phyloP scores from a whole-genome alignment of 1,140 invertebrate species.

The Ericerus pela region DNA sequence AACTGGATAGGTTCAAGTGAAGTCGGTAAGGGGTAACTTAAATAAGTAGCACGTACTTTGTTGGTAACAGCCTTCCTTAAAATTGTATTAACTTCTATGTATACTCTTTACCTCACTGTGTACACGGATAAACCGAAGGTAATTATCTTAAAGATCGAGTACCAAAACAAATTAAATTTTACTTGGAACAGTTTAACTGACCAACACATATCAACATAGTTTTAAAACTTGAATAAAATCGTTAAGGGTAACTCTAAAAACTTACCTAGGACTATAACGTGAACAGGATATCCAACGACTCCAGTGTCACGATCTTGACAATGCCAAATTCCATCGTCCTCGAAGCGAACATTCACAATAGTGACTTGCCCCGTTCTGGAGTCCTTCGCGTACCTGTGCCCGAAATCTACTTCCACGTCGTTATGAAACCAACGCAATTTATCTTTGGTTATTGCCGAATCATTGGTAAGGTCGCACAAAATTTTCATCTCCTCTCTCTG shows the following conservation, averaged over 20 bases:
- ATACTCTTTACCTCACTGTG: too few species aligned
- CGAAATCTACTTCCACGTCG: constrained; percentile 33
- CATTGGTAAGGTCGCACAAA: background rate
- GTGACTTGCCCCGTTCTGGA: constrained; percentile 41
- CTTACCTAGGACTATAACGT: constrained; percentile 50
- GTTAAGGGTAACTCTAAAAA: constrained; percentile 18
- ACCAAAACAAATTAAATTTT: too few species aligned
- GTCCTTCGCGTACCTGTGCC: constrained; percentile 36
- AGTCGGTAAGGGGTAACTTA: too few species aligned
- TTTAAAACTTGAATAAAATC: background rate
- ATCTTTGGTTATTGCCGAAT: background rate
- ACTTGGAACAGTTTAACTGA: too few species aligned
- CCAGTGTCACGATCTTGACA: constrained; percentile 46
- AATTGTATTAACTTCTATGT: too few species aligned
- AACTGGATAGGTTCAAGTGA: too few species aligned
- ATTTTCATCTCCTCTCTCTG: background rate
- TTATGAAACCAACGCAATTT: constrained; percentile 32
- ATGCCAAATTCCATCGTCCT: constrained; percentile 51
- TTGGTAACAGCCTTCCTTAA: too few species aligned
- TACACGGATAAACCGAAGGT: too few species aligned
- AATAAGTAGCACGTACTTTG: too few species aligned
- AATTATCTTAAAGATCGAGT: too few species aligned
- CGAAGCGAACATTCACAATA: constrained; percentile 48
- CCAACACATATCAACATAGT: constrained; percentile 5
- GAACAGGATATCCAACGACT: constrained; percentile 42